Conservation (phyloP, 2,113 vertebrate genomes). For the Hyla sarda region DNA sequence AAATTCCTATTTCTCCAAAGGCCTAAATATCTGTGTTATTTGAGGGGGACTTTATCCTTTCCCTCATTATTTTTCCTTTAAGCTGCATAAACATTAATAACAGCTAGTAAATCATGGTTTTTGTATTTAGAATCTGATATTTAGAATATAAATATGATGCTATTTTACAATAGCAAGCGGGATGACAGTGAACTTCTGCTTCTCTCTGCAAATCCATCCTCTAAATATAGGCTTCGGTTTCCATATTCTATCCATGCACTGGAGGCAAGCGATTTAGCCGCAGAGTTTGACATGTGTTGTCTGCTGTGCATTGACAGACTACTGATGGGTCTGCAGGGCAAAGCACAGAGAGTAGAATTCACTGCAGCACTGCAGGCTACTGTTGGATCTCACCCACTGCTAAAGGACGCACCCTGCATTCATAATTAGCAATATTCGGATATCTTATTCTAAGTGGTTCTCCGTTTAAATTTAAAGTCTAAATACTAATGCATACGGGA, state of each 20-base stretch:
- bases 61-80: too few relatives aligned
- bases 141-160: neutral
- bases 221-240: neutral
- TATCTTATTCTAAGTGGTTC: neutral
- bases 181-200: neutral
- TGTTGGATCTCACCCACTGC: neutral
- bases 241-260: neutral
- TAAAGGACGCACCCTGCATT: neutral
- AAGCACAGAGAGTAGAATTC: neutral
- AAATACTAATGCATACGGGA: neutral
- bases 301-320: neutral
- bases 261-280: neutral
- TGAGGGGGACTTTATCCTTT: too few relatives aligned
- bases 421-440: neutral
- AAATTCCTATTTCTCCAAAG: too few relatives aligned
- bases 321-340: neutral
- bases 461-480: neutral
- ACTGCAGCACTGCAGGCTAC: neutral
- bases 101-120: neutral
- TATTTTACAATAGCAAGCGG: neutral
- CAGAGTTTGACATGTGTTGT: neutral
- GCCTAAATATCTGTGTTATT: too few relatives aligned
- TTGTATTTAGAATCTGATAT: neutral
- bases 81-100: too few relatives aligned
- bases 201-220: neutral